Evolutionary conservation across 2,888 invertebrate genomes (phyloP), one percentile per base, ranked within the genome.

Genomic region (Ischnus inquisitorius): DNA sequence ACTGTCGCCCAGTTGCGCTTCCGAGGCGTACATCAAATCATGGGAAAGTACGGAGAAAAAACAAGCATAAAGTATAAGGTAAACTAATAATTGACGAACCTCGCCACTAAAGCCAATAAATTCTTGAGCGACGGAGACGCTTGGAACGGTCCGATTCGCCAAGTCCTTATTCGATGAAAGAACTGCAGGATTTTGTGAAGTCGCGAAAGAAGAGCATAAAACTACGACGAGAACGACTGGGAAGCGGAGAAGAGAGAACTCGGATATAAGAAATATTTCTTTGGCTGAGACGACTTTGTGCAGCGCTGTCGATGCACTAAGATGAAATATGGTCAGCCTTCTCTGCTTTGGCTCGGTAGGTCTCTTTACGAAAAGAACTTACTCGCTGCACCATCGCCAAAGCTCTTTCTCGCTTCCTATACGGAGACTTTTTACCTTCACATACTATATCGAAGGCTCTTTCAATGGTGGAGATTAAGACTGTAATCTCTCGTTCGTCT

Each of bases 261-360:
- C 0, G 60, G 77, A 51, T 46, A 51, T 46, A 48, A 84, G 83
- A 83, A 84, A 86, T 88, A 86, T 84, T 81, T 82, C 83, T 84
- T 89, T 84, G 67, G 84, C 48, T 54, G 51, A 25, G 65, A 76
- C 68, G 75, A 86, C 83, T 87, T 79, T 86, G 67, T 82, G 65
- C 77, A 76, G 79, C 28, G 71, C n/a, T 64, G 64, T 54, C 48
- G 60, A 78, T 79, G 43, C 54, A 54, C 12, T 43, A 57, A 79
- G 72, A 86, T 89, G 85, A 89, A 89, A 85, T 88, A 88, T 84
- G 69, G 74, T 46, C 34, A 46, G 82, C 51, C 64, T 81, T 72
- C 76, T 28, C 16, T 5, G n/a, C 39, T 46, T 10, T 41, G 51
- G 16, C 19, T 16, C 43, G 60, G 43, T 28, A 25, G 62, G 64